Percentiles rank a stretch among this genome's conserved stretches.
phyloP scores from a whole-genome alignment of 1,140 invertebrate genomes.

The Drosophila simulans region DNA sequence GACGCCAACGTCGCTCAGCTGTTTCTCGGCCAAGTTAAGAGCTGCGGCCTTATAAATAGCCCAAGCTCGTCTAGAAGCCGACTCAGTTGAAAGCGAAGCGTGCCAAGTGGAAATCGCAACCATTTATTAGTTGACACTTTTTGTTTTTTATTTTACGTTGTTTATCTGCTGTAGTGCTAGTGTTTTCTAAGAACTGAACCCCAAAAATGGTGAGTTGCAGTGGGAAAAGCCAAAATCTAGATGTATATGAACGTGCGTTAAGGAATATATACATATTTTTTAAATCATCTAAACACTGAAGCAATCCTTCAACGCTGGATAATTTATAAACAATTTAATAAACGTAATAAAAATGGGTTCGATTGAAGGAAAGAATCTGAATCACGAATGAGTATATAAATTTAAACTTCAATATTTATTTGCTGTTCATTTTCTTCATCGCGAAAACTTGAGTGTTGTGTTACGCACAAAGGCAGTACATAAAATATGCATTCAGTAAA shows the following conservation, averaged over 20 bases:
- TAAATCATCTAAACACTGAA: no score
- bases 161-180: slow-evolving; percentile 12
- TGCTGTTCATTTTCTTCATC: background rate
- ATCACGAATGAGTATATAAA: no score
- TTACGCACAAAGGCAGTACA: slow-evolving; percentile 41
- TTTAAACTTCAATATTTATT: background rate
- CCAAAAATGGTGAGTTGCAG: slow-evolving; percentile 67
- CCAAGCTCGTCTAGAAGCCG: slow-evolving; percentile 59
- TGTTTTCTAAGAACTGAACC: slow-evolving; percentile 24
- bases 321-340: no score
- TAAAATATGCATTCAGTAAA: slow-evolving; percentile 31
- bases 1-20: slow-evolving; percentile 58
- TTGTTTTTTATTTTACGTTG: slow-evolving; percentile 18
- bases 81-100: slow-evolving; percentile 66
- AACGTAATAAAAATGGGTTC: background rate
- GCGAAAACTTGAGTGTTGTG: background rate
- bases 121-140: slow-evolving; percentile 8
- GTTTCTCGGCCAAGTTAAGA: slow-evolving; percentile 45
- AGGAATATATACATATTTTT: no score
- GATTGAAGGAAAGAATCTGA: background rate
- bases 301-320: no score
- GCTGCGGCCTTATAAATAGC: slow-evolving; percentile 66
- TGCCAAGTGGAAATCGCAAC: slow-evolving; percentile 47
- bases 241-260: no score
- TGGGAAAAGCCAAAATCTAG: slow-evolving; percentile 7